These are phyloP conservation scores for Ciconia maguari DNA, from an alignment of 2,113 vertebrate genomes.

Conservation along the genomic window DNA sequence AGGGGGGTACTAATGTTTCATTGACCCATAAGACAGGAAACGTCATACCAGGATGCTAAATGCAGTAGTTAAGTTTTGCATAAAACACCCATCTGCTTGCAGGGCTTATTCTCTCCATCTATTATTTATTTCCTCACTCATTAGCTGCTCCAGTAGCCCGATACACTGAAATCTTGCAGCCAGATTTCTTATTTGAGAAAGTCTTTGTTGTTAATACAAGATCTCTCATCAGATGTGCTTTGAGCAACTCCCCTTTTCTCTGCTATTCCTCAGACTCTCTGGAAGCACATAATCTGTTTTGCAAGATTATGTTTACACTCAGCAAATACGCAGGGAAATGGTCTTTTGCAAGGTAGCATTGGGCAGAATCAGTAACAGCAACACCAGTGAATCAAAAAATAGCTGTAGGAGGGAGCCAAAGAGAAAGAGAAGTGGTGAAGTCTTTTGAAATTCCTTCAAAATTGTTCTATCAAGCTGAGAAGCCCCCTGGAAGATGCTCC, in stretches of 20 bases:
- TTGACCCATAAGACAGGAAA: background rate
- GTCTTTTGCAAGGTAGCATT: background rate
- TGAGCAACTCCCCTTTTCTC: background rate
- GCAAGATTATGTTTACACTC: background rate
- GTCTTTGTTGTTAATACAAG: background rate
- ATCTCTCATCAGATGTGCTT: background rate
- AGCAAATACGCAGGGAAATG: background rate
- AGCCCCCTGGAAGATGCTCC: background rate
- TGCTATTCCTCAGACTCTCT: background rate
- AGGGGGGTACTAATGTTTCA: accelerated
- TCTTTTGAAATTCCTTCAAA: background rate
- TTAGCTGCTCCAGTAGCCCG: background rate
- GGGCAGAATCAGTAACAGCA: background rate
- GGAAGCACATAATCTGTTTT: background rate
- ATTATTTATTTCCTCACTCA: background rate
- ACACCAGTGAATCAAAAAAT: background rate
- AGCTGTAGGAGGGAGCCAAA: background rate
- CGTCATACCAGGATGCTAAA: background rate
- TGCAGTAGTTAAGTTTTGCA: accelerated
- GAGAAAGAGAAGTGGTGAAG: background rate
- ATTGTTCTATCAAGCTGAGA: background rate
- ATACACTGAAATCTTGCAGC: background rate
- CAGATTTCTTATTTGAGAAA: background rate
- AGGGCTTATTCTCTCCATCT: background rate
- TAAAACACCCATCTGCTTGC: background rate